These are phyloP conservation scores for Heloderma charlesbogerti DNA, from an alignment of 2,113 vertebrate species.

Conservation along the genomic window DNA sequence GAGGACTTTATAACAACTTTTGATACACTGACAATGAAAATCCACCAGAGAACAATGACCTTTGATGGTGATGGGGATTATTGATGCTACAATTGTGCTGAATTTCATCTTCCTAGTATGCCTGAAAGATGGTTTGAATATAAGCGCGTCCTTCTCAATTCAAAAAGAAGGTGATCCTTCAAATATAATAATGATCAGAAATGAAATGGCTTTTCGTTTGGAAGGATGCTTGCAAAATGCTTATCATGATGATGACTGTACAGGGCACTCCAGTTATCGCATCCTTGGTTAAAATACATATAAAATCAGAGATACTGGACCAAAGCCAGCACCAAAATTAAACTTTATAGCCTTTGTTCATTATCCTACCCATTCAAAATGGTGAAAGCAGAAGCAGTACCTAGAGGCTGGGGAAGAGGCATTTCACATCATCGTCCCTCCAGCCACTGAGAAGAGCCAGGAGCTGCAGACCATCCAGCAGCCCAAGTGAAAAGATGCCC, in stretches of 20 bases:
- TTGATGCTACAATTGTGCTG: background rate
- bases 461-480: background rate
- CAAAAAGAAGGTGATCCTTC: background rate
- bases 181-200: background rate
- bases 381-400: too few relatives aligned
- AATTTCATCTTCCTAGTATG: background rate
- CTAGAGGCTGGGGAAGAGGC: too few relatives aligned
- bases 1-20: background rate
- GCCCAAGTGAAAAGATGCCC: background rate
- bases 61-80: background rate
- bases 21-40: background rate
- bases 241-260: background rate
- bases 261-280: background rate
- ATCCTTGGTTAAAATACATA: background rate
- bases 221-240: background rate
- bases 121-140: background rate
- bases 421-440: background rate
- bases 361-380: background rate
- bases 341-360: background rate
- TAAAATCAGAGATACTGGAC: background rate
- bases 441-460: too few relatives aligned
- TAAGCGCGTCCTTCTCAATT: background rate
- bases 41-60: background rate
- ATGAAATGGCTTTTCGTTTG: background rate
- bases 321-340: background rate